A percentile compares a stretch with the other conserved stretches of the same genome.
Conservation (phyloP, 1,140 invertebrate genomes). For the Brachionus rubens region DNA sequence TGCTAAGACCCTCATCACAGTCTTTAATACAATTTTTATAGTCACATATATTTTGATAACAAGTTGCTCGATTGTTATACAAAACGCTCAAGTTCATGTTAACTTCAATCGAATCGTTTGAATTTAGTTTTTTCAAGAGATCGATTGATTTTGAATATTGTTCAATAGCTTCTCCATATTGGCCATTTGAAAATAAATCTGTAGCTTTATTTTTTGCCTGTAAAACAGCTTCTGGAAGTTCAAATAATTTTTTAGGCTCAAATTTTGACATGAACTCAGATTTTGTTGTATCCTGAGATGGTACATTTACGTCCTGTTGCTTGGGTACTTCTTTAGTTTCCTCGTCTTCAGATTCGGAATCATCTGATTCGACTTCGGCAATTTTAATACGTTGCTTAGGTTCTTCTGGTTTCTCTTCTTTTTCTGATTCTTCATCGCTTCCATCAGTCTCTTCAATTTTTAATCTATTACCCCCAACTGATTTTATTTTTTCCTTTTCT, state of each 20-base stretch:
- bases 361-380: neutral
- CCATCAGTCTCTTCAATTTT: conserved; percentile 40
- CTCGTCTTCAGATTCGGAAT: neutral
- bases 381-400: neutral
- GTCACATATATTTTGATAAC: conserved; percentile 27
- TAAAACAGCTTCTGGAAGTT: neutral
- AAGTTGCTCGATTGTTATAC: conserved; percentile 11
- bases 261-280: neutral
- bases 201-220: conserved; percentile 19
- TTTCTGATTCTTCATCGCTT: conserved; percentile 33
- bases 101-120: neutral
- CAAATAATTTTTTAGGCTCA: neutral
- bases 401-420: neutral
- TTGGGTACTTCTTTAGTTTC: neutral
- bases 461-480: conserved; percentile 17
- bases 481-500: conserved; percentile 24
- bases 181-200: conserved; percentile 1
- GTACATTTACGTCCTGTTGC: no score
- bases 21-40: conserved; percentile 42
- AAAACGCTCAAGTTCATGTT: conserved; percentile 1
- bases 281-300: no score
- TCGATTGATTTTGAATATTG: conserved; percentile 4
- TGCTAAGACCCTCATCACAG: neutral
- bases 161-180: conserved; percentile 33
- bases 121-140: neutral